Evolutionary conservation across 1,140 invertebrate species (phyloP), one percentile per base, ranked within the genome.

Genomic region (Anoplolepis gracilipes): DNA sequence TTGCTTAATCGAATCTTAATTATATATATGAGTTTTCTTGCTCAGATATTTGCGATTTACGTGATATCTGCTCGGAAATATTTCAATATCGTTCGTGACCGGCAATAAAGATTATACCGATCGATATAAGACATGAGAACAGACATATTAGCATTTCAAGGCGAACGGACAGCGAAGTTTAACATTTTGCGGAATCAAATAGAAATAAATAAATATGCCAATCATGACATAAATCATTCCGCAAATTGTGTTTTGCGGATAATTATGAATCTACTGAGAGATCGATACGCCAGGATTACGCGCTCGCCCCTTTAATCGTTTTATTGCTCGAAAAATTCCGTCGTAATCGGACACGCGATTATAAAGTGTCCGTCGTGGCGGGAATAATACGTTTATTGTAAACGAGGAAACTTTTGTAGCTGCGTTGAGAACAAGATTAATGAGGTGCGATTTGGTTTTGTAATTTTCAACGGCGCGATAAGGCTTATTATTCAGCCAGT

Each of bases 1-100:
- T 90, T 90, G 87, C 88, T 90, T 87, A 90, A 90, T 90, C 79
- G 88, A 72, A 59, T 57, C 79, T 85, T 89, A 89, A 90, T 90
- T 90, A 79, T 75, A 87, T 57, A 62, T 89, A 85, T 76, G 64
- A 82, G 75, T 85, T 77, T 75, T 90, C 70, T 22, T 30, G 72
- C 62, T 59, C 30, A 55, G 85, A 85, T 79, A 72, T 33, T 76
- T 78, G 13, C 61, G 87, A 89, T n/a, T n/a, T 88, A 85, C 30
- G 87, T 70, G 78, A 87, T 87, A 89, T 72, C 77, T 87, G 65
- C 49, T 30, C 33, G 42, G 39, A 85, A 78, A 88, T 89, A 89
- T 86, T 90, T 89, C 77, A 90, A 89, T 90, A 89, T 75, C 70
- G 53, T 49, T 61, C 49, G 62, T 81, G 85, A 87, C 3, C 79